These are phyloP conservation scores for Neoaliturus tenellus DNA, from an alignment of 2,888 invertebrate genomes.

Conservation along the genomic window DNA sequence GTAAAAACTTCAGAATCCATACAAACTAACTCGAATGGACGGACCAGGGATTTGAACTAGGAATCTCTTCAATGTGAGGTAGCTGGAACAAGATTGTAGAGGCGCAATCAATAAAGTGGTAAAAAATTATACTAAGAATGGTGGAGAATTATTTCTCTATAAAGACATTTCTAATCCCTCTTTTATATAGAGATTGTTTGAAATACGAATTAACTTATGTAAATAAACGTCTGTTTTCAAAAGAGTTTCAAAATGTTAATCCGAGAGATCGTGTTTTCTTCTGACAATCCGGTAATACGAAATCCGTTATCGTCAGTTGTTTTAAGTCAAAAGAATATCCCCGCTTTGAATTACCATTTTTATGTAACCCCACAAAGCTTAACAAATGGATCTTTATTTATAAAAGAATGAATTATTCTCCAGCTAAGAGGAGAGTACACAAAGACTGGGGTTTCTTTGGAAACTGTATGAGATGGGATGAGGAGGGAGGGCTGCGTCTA, in stretches of 20 bases:
- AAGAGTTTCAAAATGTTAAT: constrained; percentile 22
- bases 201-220: constrained; percentile 44
- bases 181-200: constrained; percentile 17
- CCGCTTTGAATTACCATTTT: constrained; percentile 56
- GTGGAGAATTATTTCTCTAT: too few relatives aligned
- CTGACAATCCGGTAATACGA: constrained; percentile 43
- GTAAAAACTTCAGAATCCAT: too few relatives aligned
- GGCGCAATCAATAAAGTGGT: too few relatives aligned
- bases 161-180: too few relatives aligned
- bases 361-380: constrained; percentile 50
- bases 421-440: constrained; percentile 50
- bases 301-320: constrained; percentile 53
- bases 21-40: too few relatives aligned
- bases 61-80: too few relatives aligned
- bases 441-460: constrained; percentile 54
- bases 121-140: too few relatives aligned
- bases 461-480: constrained; percentile 49
- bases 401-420: constrained; percentile 57
- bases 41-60: too few relatives aligned
- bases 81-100: too few relatives aligned
- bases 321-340: constrained; percentile 56
- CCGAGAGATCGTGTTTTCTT: constrained; percentile 32
- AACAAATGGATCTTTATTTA: constrained; percentile 58
- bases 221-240: constrained; percentile 42
- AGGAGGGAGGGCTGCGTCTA: constrained; percentile 3